Conservation (phyloP, 2,113 vertebrate genomes). For the Dinomys branickii region DNA sequence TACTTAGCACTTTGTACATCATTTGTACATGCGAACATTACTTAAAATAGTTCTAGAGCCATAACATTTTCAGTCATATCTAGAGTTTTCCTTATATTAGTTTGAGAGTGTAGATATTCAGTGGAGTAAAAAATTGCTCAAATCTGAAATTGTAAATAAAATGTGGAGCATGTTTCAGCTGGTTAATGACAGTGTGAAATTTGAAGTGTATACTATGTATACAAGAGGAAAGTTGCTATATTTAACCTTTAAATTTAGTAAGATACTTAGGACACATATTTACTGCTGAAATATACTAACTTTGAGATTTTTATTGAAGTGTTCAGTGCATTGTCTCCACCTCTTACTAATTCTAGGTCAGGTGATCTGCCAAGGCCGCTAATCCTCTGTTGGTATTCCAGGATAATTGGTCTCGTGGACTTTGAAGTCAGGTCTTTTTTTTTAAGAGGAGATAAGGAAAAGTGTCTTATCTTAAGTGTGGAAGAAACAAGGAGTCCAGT, state of each 20-base stretch:
- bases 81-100: neutral
- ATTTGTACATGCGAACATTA: neutral
- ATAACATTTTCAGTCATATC: conserved; percentile 23
- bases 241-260: conserved; percentile 24
- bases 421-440: conserved; percentile 78
- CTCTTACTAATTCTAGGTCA: conserved; percentile 69
- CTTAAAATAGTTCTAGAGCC: conserved; percentile 41
- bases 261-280: neutral
- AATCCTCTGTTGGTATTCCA: conserved; percentile 80
- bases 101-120: neutral
- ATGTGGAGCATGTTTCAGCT: conserved; percentile 6
- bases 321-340: neutral
- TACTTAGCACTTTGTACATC: neutral
- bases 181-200: neutral
- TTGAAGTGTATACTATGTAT: neutral
- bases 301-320: neutral
- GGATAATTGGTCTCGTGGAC: conserved; percentile 78
- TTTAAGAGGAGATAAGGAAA: conserved; percentile 81
- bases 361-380: conserved; percentile 76
- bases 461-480: conserved; percentile 82
- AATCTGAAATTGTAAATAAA: conserved; percentile 36
- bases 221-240: neutral
- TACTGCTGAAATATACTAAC: conserved; percentile 2
- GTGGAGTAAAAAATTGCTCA: conserved; percentile 23
- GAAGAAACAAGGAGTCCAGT: conserved; percentile 63